Base-by-base conservation (phyloP, 2,888 invertebrate species). In the Drosophila tripunctata region DNA sequence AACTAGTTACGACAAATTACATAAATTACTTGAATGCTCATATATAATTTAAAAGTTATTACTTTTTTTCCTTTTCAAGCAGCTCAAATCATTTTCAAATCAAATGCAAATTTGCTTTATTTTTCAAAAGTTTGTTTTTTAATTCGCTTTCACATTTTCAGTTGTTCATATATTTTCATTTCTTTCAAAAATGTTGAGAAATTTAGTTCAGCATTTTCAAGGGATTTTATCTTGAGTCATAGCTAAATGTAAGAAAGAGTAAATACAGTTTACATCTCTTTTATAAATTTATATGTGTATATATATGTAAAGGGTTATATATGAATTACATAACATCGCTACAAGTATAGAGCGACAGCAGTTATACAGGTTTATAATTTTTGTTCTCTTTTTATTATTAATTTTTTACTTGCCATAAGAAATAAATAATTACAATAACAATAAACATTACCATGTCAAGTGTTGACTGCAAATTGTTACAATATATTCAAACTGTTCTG, bases 341-440 rank as follows among this genome's bases (percentile, higher is more conserved):
- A 67, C 86, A 74, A 82, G 62, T 81, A 81, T 82, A 85, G 83
- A 81, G 80, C 76, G 83, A 63, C 66, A 60, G 71, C 69, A 67
- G 50, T 67, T 73, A n/a, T n/a, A 75, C 75, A 69, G 62, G 43
- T 12, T 30, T 41, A 41, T 17, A 30, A 22, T 17, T 17, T 5
- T 31, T 52, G 10, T 10, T 45, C 43, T 45, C 21, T 17, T 67
- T 70, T 62, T 67, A 41, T 68, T 51, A 69, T 60, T 15, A 12
- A 17, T 38, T 27, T 61, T 44, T 58, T 44, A n/a, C n/a, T 52
- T 55, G 64, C 41, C 58, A 40, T 52, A 41, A 35, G 57, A 60
- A 40, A 54, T 54, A 64, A 58, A 73, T 62, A 48, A 72, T 61
- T 62, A 66, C 50, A 50, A 48, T 45, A 58, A 36, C 17, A 12